phyloP scores from a whole-genome alignment of 2,113 vertebrate species.

The Butastur rufipennis region DNA sequence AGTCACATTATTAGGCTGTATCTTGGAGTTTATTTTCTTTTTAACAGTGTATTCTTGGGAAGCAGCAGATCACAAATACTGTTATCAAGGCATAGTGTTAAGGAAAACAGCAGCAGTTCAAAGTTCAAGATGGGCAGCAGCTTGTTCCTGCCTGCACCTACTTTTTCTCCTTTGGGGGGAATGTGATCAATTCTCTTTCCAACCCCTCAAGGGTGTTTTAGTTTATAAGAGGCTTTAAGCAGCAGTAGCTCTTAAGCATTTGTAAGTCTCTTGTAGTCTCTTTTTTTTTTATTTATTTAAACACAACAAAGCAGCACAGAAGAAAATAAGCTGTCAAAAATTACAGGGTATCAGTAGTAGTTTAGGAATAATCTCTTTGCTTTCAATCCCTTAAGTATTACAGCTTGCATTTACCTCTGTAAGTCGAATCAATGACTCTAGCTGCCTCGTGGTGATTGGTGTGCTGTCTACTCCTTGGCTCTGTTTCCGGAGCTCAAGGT shows the following conservation, averaged over 20 bases:
- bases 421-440: conserved; percentile 92
- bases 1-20: not conserved
- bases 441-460: conserved; percentile 95
- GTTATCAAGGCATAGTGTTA: not conserved
- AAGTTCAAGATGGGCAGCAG: not conserved
- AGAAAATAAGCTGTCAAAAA: not conserved
- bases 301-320: not conserved
- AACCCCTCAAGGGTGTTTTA: not conserved
- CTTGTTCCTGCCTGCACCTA: not conserved
- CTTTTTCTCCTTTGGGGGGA: not conserved
- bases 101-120: not conserved
- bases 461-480: conserved; percentile 83
- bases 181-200: not conserved
- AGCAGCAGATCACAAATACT: not conserved
- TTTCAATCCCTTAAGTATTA: not conserved
- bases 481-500: conserved; percentile 90
- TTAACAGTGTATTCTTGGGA: not conserved
- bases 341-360: not conserved
- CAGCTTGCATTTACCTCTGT: conserved; percentile 80
- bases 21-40: not conserved
- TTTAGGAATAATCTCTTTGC: not conserved
- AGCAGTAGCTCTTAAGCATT: not conserved
- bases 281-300: not conserved
- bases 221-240: not conserved
- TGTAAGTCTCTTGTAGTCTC: not conserved